Evolutionary conservation across 2,797 vertebrate genomes (phyloP).

Genomic region (Pantherophis vulpinus): DNA sequence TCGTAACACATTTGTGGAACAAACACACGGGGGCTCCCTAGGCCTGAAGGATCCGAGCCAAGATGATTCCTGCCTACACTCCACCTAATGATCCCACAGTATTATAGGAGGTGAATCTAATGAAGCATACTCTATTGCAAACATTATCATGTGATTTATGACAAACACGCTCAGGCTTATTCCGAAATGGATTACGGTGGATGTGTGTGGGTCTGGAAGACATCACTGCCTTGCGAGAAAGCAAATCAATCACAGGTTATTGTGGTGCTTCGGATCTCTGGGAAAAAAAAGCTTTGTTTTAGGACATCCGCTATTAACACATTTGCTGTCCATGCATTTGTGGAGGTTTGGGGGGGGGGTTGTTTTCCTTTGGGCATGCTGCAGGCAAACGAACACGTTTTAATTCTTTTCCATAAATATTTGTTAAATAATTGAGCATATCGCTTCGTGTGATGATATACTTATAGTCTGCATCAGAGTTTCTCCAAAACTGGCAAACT

Average conservation of each 20-base stretch:
- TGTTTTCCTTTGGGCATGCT: not conserved
- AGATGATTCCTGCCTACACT: slow-evolving; percentile 36
- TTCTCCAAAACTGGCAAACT: not conserved
- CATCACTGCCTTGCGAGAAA: slow-evolving; percentile 23
- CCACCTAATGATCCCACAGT: slow-evolving; percentile 45
- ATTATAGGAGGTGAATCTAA: slow-evolving; percentile 52
- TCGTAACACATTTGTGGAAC: slow-evolving; percentile 32
- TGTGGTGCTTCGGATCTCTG: not conserved
- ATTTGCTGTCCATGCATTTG: not conserved
- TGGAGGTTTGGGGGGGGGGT: no score
- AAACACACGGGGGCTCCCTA: slow-evolving; percentile 57
- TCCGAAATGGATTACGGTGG: slow-evolving; percentile 29
- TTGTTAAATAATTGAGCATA: not conserved
- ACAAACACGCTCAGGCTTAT: slow-evolving; percentile 18
- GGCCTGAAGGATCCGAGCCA: slow-evolving; percentile 38
- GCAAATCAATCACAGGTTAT: slow-evolving; percentile 28
- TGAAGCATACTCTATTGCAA: slow-evolving; percentile 44
- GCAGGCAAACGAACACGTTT: not conserved
- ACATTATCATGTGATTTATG: slow-evolving; percentile 36
- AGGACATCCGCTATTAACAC: not conserved
- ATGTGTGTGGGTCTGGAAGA: not conserved
- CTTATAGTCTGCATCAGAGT: not conserved
- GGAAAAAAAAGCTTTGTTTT: not conserved
- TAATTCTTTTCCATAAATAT: not conserved
- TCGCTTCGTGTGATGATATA: fast-evolving